Evolutionary conservation across 2,888 invertebrate genomes (phyloP), one percentile per base, ranked within the genome.

Genomic region (Habroteleia sp.): DNA sequence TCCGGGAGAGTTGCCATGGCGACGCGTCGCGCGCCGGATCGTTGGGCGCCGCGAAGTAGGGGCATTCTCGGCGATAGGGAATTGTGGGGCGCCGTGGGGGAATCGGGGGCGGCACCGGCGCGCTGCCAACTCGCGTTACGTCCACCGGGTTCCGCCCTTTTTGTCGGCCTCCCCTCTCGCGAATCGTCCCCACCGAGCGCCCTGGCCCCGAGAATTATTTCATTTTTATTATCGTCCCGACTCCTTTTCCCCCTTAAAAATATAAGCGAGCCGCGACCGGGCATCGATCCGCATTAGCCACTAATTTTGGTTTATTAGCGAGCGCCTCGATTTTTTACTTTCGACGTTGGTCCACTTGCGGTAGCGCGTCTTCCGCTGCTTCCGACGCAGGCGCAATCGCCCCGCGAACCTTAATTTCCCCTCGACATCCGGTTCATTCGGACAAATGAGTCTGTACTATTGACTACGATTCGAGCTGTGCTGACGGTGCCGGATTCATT

Each of bases 281-380:
- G 78, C 83, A 86, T 87, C 86, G 85, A 87, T 87, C 84, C 83
- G 81, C 81, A 87, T 87, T 87, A 87, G 83, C 82, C 79, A 83
- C 84, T 87, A 86, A 87, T 87, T 86, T 84, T 80, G 80, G 82
- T 80, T 85, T 85, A 85, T 87, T 84, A 84, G 71, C 78, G 79
- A 73, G 58, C 60, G 37, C 42, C 79, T 77, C 82, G 78, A 83
- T 83, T 84, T 85, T 83, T 85, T 80, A 83, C 79, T 85, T 84
- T 82, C 77, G 72, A 77, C 68, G 76, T 25, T 71, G 72, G 78
- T 73, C 73, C 77, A 66, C 58, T 68, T 39, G 39, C 44, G 25
- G 41, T 33, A n/a, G 1, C 35, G 5, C 44, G 11, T 44, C 37
- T 31, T 31, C n/a, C n/a, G n/a, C n/a, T 8, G 11, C 14, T 41